These are phyloP conservation scores for Helicoverpa armigera DNA, from an alignment of 1,140 invertebrate genomes.

Conservation along the genomic window DNA sequence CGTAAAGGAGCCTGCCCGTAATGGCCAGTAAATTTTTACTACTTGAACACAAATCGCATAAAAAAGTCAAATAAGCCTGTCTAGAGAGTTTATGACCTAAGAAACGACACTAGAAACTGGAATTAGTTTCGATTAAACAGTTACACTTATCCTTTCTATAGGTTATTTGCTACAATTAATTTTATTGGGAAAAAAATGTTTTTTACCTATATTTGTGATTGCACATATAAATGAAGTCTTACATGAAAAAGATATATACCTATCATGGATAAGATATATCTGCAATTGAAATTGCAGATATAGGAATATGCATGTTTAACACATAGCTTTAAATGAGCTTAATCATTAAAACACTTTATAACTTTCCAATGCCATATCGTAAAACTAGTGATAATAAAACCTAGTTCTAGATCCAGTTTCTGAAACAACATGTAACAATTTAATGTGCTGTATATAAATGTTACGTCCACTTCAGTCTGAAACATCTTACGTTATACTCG, in stretches of 20 bases:
- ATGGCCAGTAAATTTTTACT: constrained; percentile 63
- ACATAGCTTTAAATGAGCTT: too few species aligned
- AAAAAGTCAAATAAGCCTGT: constrained; percentile 59
- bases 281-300: too few species aligned
- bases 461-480: not conserved
- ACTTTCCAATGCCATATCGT: too few species aligned
- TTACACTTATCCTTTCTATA: not conserved
- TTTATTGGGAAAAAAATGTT: too few species aligned
- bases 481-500: not conserved
- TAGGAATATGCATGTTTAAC: too few species aligned
- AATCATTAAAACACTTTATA: too few species aligned
- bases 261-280: too few species aligned
- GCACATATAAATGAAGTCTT: too few species aligned
- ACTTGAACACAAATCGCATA: constrained; percentile 56
- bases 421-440: not conserved
- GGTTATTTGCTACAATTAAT: not conserved
- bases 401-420: not conserved
- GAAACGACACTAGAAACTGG: constrained; percentile 36
- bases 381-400: not conserved
- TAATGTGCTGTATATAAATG: not conserved
- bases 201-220: too few species aligned
- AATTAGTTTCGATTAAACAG: constrained; percentile 26
- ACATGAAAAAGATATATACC: too few species aligned
- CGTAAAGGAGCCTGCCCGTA: constrained; percentile 56
- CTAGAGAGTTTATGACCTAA: constrained; percentile 49